Conservation (phyloP, 2,888 invertebrate genomes). For the Leptopilina drosophilae region DNA sequence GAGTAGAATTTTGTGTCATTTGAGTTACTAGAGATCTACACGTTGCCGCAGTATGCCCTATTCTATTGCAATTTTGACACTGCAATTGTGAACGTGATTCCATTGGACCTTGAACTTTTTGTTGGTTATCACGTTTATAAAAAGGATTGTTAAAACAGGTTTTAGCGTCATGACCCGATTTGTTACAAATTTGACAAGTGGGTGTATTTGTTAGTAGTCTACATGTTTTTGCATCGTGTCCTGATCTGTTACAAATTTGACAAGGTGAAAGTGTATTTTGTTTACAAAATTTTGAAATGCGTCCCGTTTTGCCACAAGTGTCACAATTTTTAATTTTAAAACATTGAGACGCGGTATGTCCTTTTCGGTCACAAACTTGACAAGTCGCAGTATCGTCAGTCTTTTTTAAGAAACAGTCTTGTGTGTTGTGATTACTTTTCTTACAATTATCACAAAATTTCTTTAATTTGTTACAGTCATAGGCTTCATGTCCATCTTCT, state of each 20-base stretch:
- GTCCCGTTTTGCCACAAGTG: constrained; percentile 15
- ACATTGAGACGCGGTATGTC: no score
- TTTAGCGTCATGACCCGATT: constrained; percentile 23
- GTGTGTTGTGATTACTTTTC: background rate
- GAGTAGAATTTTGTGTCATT: background rate
- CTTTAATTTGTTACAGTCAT: background rate
- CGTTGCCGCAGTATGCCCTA: background rate
- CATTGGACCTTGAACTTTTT: background rate
- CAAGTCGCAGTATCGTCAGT: background rate
- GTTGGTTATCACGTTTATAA: background rate
- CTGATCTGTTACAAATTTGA: constrained; percentile 12
- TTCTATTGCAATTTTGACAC: background rate
- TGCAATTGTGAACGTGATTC: background rate
- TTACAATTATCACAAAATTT: background rate
- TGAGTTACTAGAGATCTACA: background rate
- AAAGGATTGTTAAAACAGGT: background rate
- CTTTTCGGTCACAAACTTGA: no score
- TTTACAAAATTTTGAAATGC: constrained; percentile 15
- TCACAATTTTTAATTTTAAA: background rate
- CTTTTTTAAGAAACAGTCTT: background rate
- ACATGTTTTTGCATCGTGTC: constrained; percentile 31
- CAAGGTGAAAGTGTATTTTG: background rate
- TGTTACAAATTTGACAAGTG: background rate
- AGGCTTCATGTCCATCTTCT: background rate
- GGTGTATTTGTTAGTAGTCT: background rate